phyloP scores from a whole-genome alignment of 2,888 invertebrate genomes.

The Melanostoma mellinum region DNA sequence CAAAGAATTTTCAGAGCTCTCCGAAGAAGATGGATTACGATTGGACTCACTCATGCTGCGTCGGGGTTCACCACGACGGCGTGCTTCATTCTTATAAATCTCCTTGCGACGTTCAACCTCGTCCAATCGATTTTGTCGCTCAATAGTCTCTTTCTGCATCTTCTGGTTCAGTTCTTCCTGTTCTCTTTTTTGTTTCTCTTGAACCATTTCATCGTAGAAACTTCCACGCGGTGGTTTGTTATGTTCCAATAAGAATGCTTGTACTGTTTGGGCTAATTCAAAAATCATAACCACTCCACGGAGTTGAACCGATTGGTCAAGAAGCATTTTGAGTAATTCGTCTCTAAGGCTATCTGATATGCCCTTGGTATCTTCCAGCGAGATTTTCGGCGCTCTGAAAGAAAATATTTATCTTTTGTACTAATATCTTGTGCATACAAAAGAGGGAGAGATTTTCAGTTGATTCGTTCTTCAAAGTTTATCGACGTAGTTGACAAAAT shows the following conservation, averaged over 20 bases:
- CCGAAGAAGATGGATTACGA: slow-evolving; percentile 83
- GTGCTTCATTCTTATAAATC: slow-evolving; percentile 87
- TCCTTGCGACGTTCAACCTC: slow-evolving; percentile 91
- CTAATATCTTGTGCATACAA: neutral
- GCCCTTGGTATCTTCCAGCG: slow-evolving; percentile 89
- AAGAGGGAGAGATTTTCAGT: too few species aligned
- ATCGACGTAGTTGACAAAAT: too few species aligned
- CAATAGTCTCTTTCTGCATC: slow-evolving; percentile 86
- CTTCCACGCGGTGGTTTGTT: slow-evolving; percentile 92
- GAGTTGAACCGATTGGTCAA: slow-evolving; percentile 83
- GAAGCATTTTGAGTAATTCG: slow-evolving; percentile 85
- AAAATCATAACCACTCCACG: slow-evolving; percentile 94
- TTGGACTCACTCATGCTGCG: slow-evolving; percentile 83
- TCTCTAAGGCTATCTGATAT: slow-evolving; percentile 88
- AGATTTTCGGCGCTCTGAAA: slow-evolving; percentile 87
- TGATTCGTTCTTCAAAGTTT: too few species aligned
- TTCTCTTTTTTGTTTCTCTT: slow-evolving; percentile 86
- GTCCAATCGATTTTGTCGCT: slow-evolving; percentile 87
- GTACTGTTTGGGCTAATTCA: slow-evolving; percentile 90
- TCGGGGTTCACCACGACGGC: slow-evolving; percentile 83
- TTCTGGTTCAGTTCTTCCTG: slow-evolving; percentile 85
- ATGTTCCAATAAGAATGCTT: slow-evolving; percentile 90
- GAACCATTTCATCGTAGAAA: slow-evolving; percentile 95
- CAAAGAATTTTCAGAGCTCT: slow-evolving; percentile 83
- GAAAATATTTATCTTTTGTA: neutral